Evolutionary conservation across 37 sponge, comb jelly and placozoan genomes (phyloP).

Genomic region (Beroe forskalii): DNA sequence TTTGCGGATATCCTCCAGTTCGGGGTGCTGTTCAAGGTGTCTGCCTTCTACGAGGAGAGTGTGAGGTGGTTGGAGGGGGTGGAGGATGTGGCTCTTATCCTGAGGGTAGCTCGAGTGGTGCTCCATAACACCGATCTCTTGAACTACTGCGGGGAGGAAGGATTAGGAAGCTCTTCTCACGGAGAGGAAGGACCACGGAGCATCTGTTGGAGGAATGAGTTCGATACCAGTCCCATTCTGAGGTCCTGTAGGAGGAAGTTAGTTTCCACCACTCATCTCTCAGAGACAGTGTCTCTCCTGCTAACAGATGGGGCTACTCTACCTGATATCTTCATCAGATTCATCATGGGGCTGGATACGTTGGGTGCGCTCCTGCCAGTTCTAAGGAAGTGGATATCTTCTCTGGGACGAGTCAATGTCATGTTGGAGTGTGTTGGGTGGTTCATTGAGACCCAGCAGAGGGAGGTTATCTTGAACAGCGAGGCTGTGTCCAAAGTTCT

Average conservation of each 20-base stretch:
- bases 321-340: not conserved
- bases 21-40: not conserved
- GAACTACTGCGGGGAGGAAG: conserved; percentile 22
- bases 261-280: not conserved
- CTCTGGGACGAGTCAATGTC: not conserved
- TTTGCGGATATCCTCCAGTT: not conserved
- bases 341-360: conserved; percentile 23
- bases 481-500: not conserved
- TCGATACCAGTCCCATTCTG: too few species aligned
- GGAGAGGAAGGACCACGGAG: too few species aligned
- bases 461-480: not conserved
- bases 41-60: not conserved
- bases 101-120: not conserved
- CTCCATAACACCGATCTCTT: not conserved
- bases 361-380: not conserved
- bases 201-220: conserved; percentile 2
- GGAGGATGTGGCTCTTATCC: not conserved
- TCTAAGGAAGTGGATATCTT: not conserved
- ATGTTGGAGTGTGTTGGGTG: not conserved
- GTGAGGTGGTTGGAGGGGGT: not conserved
- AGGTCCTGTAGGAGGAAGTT: not conserved
- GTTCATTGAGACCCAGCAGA: not conserved
- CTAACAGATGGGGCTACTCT: not conserved
- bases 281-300: not conserved
- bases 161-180: too few species aligned